Base-by-base conservation (phyloP, 2,888 invertebrate genomes). In the Spisula solida region DNA sequence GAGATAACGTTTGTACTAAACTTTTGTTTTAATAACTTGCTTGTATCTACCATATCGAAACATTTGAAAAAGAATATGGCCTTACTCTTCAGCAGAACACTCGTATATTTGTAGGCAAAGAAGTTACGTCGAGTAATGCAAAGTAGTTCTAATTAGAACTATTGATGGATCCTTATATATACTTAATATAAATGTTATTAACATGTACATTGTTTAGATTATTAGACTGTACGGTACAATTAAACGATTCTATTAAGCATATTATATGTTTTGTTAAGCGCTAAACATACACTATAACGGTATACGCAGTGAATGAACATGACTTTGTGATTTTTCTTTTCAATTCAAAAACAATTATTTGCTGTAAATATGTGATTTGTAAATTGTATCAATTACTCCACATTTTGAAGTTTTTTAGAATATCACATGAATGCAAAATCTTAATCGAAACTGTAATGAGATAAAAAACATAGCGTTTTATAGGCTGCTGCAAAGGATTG, bases 191-290 rank as follows among this genome's bases (percentile, higher is more conserved):
- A 5, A 66, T 66, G 60, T 75, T 34, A 75, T 75, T 1, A 75
- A 75, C 75, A 66, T 41, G 41, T 41, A 41, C 8, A 41, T 41
- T 41, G 4, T 8, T 2, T 41, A 5, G 25, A 5, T 66, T 12
- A 75, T 75, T 34, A 14, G 31, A 75, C 41, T 2, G 41, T 41
- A 41, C 75, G 75, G 31, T 75, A 75, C 75, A 75, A 75, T 75
- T 31, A 31, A 75, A 75, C 75, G 29, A 75, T 10, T 75, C 75
- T 34, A 75, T 75, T 18, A 75, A 34, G 75, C 75, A 75, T 51
- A 14, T 75, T 75, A 75, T 34, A 75, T 12, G 31, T 31, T 31
- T 75, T 75, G 75, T 75, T 75, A 75, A 75, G 75, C 75, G 18
- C 34, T 75, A 34, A 31, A 34, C 75, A 75, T 31, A 70, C 16